Evolutionary conservation across 2,797 vertebrate genomes (phyloP).

Genomic region (Ctenopoma multispine): DNA sequence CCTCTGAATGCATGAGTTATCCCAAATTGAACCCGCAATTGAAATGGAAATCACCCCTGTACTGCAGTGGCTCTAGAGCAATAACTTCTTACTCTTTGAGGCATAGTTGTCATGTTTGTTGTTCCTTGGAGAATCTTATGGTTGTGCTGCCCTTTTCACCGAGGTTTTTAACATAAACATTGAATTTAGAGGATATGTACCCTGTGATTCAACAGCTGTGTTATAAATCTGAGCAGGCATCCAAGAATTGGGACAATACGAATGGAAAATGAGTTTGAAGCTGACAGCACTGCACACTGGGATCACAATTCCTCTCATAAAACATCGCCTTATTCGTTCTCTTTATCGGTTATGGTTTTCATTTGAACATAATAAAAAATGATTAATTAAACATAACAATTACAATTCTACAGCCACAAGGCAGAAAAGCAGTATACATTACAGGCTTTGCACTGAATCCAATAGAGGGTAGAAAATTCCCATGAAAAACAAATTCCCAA

Average conservation of each 20-base stretch:
- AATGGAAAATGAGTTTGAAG: slow-evolving; percentile 51
- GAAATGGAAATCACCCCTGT: slow-evolving; percentile 77
- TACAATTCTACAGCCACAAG: slow-evolving; percentile 31
- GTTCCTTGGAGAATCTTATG: slow-evolving; percentile 69
- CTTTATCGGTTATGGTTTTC: slow-evolving; percentile 52
- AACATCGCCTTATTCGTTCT: slow-evolving; percentile 37
- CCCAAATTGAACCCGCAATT: slow-evolving; percentile 72
- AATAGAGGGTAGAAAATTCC: slow-evolving; percentile 27
- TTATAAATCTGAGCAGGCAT: slow-evolving; percentile 53
- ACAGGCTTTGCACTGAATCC: slow-evolving; percentile 26
- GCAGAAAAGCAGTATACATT: slow-evolving; percentile 24
- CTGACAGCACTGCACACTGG: slow-evolving; percentile 46
- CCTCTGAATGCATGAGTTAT: slow-evolving; percentile 79
- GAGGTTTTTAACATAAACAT: slow-evolving; percentile 59
- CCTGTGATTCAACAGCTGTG: slow-evolving; percentile 19
- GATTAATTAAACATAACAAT: slow-evolving; percentile 64
- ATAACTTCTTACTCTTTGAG: slow-evolving; percentile 71
- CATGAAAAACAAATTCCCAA: slow-evolving; percentile 40
- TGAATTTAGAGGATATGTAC: slow-evolving; percentile 45
- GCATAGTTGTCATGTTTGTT: slow-evolving; percentile 66
- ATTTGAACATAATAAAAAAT: slow-evolving; percentile 48
- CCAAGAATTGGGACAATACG: slow-evolving; percentile 38
- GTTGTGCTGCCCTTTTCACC: slow-evolving; percentile 56
- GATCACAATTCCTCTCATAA: slow-evolving; percentile 49
- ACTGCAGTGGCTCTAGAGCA: slow-evolving; percentile 62